Evolutionary conservation across 2,113 vertebrate species (phyloP).

Genomic region (Otolemur garnettii): DNA sequence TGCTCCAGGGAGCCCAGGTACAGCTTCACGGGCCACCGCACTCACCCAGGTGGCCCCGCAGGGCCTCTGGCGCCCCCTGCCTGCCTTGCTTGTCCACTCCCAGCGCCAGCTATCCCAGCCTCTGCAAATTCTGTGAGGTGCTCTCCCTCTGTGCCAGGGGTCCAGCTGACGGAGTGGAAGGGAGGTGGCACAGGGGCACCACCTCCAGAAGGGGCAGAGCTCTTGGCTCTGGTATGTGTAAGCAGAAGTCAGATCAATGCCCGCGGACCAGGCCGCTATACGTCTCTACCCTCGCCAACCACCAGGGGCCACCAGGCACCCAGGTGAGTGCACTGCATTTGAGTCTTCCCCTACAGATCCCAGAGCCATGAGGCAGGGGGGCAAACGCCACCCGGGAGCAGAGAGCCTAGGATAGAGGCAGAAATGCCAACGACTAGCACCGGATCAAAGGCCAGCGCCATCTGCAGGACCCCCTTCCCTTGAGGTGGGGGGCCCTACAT

Average conservation of each 20-base stretch:
- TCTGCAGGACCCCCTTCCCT: not conserved
- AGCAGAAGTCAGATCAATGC: not conserved
- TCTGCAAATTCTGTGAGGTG: not conserved
- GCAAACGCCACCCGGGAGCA: not conserved
- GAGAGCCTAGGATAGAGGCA: not conserved
- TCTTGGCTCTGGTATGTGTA: not conserved
- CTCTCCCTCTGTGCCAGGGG: not conserved
- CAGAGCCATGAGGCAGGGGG: not conserved
- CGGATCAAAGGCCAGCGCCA: not conserved
- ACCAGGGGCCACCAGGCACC: not conserved
- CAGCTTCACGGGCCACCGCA: conserved; percentile 80
- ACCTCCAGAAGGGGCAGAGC: not conserved
- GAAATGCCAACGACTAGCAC: not conserved
- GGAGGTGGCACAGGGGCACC: not conserved
- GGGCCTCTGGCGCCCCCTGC: conserved; percentile 60
- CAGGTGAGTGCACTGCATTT: too few relatives aligned
- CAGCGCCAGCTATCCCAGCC: not conserved
- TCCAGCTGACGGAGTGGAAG: not conserved
- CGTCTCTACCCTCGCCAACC: not conserved
- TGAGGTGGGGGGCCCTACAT: not conserved
- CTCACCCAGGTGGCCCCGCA: conserved; percentile 81
- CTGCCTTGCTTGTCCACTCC: not conserved
- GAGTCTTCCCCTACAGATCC: not conserved
- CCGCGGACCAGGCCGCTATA: not conserved
- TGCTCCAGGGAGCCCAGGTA: conserved; percentile 86